These are phyloP conservation scores for Conopomorpha cramerella DNA, from an alignment of 1,140 invertebrate genomes.

Conservation along the genomic window DNA sequence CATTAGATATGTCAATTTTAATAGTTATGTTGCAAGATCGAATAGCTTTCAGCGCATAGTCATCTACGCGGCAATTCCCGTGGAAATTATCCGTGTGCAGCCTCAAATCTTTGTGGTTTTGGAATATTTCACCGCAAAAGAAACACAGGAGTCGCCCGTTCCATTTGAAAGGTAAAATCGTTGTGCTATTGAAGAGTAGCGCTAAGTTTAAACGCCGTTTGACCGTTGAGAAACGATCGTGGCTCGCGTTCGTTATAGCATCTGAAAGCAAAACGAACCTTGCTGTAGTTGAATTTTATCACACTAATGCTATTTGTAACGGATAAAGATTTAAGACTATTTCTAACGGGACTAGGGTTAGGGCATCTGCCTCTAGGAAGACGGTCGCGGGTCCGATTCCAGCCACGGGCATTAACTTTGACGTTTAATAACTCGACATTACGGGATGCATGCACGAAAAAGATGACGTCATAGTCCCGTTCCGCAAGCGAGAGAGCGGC, in stretches of 20 bases:
- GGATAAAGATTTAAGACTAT: not conserved
- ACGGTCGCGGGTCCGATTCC: no score
- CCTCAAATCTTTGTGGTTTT: conserved; percentile 24
- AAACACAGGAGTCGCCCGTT: conserved; percentile 32
- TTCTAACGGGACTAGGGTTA: not conserved
- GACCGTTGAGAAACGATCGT: conserved; percentile 25
- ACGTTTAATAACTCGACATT: no score
- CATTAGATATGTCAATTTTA: conserved; percentile 36
- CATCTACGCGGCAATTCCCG: conserved; percentile 20
- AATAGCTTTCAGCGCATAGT: conserved; percentile 26
- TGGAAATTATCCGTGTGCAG: conserved; percentile 37
- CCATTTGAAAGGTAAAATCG: conserved; percentile 48
- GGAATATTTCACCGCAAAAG: conserved; percentile 29
- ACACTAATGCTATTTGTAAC: conserved; percentile 1
- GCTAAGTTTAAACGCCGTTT: conserved; percentile 33
- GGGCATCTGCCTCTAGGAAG: no score
- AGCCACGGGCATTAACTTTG: no score
- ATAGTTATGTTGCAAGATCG: conserved; percentile 29
- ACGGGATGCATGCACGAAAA: no score
- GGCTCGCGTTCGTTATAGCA: conserved; percentile 17
- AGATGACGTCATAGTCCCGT: no score
- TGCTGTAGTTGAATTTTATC: conserved; percentile 19
- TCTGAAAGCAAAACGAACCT: conserved; percentile 41
- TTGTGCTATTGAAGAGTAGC: conserved; percentile 42
- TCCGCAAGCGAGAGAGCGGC: no score